A percentile compares a stretch with the other conserved stretches of the same genome.
These are phyloP conservation scores for Dicranocentrus wangi DNA, from an alignment of 2,888 invertebrate genomes.

Conservation along the genomic window DNA sequence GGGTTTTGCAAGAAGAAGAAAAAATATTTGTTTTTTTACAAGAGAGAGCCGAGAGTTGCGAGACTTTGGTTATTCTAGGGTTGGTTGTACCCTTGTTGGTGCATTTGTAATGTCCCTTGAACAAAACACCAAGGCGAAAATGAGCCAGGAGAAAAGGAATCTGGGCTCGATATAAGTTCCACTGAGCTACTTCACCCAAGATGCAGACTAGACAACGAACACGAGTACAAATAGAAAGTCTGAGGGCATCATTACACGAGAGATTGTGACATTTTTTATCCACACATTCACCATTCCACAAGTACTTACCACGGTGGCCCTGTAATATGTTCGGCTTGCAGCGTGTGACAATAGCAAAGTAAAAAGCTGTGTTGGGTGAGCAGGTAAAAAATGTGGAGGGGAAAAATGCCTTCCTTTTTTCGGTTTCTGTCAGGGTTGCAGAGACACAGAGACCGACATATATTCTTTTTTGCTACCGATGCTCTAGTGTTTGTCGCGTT, in stretches of 20 bases:
- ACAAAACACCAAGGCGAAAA: neutral
- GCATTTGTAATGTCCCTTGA: neutral
- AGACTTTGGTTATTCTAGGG: too few species aligned
- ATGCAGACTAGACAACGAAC: too few species aligned
- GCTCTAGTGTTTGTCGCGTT: neutral
- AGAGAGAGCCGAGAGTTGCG: too few species aligned
- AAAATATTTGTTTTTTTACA: too few species aligned
- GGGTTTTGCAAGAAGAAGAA: neutral
- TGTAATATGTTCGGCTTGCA: neutral
- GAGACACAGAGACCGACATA: slow-evolving; percentile 4
- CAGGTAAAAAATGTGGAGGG: neutral
- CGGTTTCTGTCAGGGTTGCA: slow-evolving; percentile 13
- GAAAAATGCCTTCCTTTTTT: slow-evolving; percentile 10
- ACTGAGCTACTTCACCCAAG: neutral
- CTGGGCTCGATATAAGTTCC: neutral
- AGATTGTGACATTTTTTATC: slow-evolving; percentile 13
- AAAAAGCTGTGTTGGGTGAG: neutral
- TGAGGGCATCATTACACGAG: slow-evolving; percentile 12
- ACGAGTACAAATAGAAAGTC: neutral
- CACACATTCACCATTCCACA: neutral
- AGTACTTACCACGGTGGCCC: neutral
- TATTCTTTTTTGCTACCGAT: slow-evolving; percentile 2
- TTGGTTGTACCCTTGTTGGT: neutral
- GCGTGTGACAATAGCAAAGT: neutral
- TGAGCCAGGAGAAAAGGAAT: slow-evolving; percentile 7